Conservation (phyloP, 2,888 invertebrate species). For the Lithophane socia region DNA sequence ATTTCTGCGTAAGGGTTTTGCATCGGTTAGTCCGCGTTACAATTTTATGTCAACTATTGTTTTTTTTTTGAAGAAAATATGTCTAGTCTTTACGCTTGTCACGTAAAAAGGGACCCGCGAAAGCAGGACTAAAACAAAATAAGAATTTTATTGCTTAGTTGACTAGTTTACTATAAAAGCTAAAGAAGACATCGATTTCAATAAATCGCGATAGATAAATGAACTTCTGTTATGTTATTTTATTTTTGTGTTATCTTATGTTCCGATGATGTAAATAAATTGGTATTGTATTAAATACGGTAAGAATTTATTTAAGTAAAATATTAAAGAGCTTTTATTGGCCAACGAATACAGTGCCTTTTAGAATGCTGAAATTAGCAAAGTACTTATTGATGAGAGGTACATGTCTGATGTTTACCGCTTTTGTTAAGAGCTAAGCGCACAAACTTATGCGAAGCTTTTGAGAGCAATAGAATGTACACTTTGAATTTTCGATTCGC, state of each 20-base stretch:
- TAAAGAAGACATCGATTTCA: too few species aligned
- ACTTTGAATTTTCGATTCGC: too few species aligned
- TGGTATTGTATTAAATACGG: too few species aligned
- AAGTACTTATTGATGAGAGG: neutral
- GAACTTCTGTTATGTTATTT: too few species aligned
- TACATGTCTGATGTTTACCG: neutral
- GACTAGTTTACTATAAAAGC: neutral
- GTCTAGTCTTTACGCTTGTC: neutral
- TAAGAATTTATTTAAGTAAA: neutral
- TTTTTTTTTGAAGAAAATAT: neutral
- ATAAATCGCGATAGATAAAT: too few species aligned
- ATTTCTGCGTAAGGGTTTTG: constrained; percentile 42
- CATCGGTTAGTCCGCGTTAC: neutral
- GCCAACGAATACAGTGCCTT: neutral
- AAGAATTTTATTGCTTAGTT: neutral
- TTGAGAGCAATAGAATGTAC: neutral
- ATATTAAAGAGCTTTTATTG: too few species aligned
- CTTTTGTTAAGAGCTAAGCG: neutral
- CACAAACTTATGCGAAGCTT: neutral
- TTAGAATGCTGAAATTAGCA: neutral
- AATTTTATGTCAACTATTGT: constrained; percentile 17
- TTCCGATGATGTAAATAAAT: too few species aligned
- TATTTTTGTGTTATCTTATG: too few species aligned
- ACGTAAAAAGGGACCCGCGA: neutral
- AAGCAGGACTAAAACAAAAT: neutral